These are phyloP conservation scores for Amazona vittata DNA, from an alignment of 2,113 vertebrate genomes.

Conservation along the genomic window DNA sequence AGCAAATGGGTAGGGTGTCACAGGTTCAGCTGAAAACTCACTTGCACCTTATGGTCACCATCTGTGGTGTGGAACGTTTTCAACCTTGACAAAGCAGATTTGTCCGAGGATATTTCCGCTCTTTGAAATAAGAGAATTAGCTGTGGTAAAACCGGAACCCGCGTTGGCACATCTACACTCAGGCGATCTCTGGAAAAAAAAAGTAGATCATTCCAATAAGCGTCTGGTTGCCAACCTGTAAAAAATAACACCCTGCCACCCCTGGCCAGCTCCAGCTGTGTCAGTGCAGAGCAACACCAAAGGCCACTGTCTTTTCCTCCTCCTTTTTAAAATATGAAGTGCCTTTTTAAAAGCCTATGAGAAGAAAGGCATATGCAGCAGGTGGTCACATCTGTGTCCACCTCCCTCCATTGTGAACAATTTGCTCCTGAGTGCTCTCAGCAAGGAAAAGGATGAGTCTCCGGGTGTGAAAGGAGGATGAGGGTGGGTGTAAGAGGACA, in stretches of 20 bases:
- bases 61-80: constrained; percentile 74
- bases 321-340: constrained; percentile 68
- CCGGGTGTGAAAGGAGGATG: constrained; percentile 12
- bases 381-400: constrained; percentile 80
- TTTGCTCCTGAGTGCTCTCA: constrained; percentile 69
- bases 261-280: constrained; percentile 64
- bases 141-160: constrained; percentile 70
- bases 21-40: constrained; percentile 69
- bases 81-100: constrained; percentile 77
- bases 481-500: constrained; percentile 46
- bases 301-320: constrained; percentile 65
- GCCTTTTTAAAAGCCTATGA: constrained; percentile 69
- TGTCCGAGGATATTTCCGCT: constrained; percentile 73
- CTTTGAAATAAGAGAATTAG: constrained; percentile 75
- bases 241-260: constrained; percentile 23
- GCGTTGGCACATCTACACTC: constrained; percentile 70
- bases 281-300: constrained; percentile 65
- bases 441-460: constrained; percentile 61
- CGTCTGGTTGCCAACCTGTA: constrained; percentile 64
- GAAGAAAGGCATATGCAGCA: constrained; percentile 75
- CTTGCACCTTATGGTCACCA: constrained; percentile 74
- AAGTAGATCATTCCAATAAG: constrained; percentile 41
- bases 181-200: constrained; percentile 14
- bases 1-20: constrained; percentile 74
- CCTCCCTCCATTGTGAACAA: constrained; percentile 71